phyloP scores from a whole-genome alignment of 2,888 invertebrate species.

The Polyommatus iphigenia region DNA sequence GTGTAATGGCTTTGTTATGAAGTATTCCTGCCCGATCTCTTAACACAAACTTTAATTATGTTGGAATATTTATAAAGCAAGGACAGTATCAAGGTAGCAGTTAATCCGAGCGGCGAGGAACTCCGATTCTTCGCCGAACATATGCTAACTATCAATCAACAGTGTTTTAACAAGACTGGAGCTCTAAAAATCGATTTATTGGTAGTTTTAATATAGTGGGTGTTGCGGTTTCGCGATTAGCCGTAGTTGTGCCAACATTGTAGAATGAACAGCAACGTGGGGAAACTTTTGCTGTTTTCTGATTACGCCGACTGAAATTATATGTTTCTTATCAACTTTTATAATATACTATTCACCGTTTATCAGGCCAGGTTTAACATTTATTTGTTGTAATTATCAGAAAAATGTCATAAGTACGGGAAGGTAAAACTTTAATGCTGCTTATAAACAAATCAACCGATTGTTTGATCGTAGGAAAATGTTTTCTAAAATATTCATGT shows the following conservation, averaged over 20 bases:
- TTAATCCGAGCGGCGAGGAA: background rate
- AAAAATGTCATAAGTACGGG: no score
- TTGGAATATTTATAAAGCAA: slow-evolving; percentile 31
- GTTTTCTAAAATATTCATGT: background rate
- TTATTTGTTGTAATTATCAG: no score
- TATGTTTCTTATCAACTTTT: no score
- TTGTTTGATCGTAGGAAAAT: no score
- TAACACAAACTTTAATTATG: slow-evolving; percentile 30
- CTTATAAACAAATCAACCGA: no score
- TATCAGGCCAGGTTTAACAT: no score
- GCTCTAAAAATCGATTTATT: slow-evolving; percentile 31
- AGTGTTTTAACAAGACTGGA: slow-evolving; percentile 25
- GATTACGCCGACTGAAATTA: no score
- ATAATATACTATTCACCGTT: no score
- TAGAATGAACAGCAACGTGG: background rate
- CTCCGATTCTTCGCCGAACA: slow-evolving; percentile 17
- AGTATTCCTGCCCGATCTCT: slow-evolving; percentile 15
- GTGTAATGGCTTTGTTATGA: slow-evolving; percentile 26
- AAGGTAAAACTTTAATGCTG: no score
- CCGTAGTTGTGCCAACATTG: background rate
- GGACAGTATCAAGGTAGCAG: slow-evolving; percentile 30
- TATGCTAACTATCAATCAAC: slow-evolving; percentile 30
- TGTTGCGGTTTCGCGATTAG: background rate
- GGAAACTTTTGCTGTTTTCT: background rate
- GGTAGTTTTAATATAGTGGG: slow-evolving; percentile 11